These are phyloP conservation scores for Channallabes apus DNA, from an alignment of 2,797 vertebrate genomes.

Conservation along the genomic window DNA sequence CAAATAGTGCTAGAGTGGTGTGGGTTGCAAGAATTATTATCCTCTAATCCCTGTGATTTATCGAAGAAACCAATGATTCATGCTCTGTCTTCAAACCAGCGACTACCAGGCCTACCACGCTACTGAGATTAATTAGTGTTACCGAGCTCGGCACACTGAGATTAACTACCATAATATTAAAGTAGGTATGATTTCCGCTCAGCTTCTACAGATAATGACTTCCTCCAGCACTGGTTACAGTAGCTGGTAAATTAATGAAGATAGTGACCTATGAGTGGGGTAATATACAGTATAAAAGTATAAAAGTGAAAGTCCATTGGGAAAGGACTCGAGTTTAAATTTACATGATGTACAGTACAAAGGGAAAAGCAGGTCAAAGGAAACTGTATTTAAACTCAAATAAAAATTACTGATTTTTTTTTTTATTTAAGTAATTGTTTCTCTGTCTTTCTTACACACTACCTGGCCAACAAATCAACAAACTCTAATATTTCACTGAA, in stretches of 20 bases:
- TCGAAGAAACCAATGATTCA: neutral
- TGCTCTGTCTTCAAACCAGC: neutral
- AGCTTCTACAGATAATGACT: neutral
- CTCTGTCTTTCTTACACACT: neutral
- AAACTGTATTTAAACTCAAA: neutral
- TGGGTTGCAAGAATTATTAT: neutral
- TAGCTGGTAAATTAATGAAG: slow-evolving; percentile 14
- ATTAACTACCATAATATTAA: neutral
- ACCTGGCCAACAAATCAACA: no score
- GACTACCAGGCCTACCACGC: neutral
- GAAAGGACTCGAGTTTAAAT: neutral
- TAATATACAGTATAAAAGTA: neutral
- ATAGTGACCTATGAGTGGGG: neutral
- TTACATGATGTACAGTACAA: neutral
- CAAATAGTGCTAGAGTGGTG: neutral
- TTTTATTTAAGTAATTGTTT: neutral
- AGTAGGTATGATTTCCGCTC: neutral
- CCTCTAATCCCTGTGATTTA: neutral
- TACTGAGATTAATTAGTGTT: slow-evolving; percentile 8
- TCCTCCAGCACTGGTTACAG: slow-evolving; percentile 9
- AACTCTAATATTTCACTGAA: no score
- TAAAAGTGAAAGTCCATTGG: neutral
- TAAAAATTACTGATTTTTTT: no score
- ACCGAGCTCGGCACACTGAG: neutral
- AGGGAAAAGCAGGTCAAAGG: neutral